A percentile compares a stretch with the other conserved stretches of the same genome.
phyloP scores from a whole-genome alignment of 1,140 invertebrate genomes.

The Drosophila orosa region DNA sequence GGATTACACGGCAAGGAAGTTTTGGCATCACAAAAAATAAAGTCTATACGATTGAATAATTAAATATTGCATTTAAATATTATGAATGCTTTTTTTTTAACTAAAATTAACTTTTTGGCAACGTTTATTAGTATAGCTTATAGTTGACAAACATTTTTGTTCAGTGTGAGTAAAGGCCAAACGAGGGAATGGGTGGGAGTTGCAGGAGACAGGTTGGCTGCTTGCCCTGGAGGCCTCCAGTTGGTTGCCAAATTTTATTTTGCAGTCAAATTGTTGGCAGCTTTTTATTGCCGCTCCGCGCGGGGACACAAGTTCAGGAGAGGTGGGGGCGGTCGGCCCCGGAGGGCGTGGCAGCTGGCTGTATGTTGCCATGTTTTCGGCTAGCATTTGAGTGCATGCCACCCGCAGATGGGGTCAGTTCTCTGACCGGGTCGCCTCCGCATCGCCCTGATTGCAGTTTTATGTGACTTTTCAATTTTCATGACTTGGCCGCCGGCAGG shows the following conservation, averaged over 20 bases:
- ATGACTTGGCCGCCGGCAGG: slow-evolving; percentile 20
- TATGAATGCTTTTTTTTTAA: background rate
- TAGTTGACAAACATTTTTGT: background rate
- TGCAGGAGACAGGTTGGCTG: slow-evolving; percentile 53
- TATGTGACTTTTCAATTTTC: slow-evolving; percentile 42
- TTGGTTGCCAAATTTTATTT: slow-evolving; percentile 78
- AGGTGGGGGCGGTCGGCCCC: background rate
- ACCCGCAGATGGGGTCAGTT: slow-evolving; percentile 23
- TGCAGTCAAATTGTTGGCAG: slow-evolving; percentile 77
- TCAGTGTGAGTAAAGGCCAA: slow-evolving; percentile 5
- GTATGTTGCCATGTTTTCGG: slow-evolving; percentile 30
- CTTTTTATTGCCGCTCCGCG: slow-evolving; percentile 38
- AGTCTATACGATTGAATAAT: background rate
- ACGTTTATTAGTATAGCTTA: too few relatives aligned
- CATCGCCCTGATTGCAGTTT: slow-evolving; percentile 41
- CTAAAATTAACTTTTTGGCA: background rate
- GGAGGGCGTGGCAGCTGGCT: slow-evolving; percentile 26
- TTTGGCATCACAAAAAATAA: background rate
- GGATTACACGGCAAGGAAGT: background rate
- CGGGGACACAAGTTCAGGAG: slow-evolving; percentile 4
- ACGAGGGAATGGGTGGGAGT: background rate
- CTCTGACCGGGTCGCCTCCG: slow-evolving; percentile 29
- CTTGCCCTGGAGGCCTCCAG: slow-evolving; percentile 25
- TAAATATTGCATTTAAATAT: background rate
- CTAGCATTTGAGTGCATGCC: slow-evolving; percentile 14